These are phyloP conservation scores for Heliangelus exortis DNA, from an alignment of 2,797 vertebrate species.

Conservation along the genomic window DNA sequence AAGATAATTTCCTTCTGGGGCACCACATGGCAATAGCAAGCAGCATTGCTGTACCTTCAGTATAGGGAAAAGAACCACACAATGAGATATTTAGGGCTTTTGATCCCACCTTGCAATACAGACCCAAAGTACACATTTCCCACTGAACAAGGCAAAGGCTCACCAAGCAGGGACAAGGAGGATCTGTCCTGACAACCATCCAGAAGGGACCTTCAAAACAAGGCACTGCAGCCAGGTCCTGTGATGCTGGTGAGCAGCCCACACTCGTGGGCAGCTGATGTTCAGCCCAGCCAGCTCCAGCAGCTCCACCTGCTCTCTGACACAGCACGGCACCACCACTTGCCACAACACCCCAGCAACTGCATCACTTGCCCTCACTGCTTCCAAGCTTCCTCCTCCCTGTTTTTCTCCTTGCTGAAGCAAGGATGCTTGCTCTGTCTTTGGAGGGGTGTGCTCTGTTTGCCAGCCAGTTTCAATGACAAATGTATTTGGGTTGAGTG, in stretches of 20 bases:
- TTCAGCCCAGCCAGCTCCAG: accelerated
- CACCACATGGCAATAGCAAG: not conserved
- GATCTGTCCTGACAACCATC: not conserved
- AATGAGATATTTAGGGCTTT: not conserved
- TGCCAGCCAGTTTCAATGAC: not conserved
- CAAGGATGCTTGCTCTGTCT: not conserved
- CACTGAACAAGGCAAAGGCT: not conserved
- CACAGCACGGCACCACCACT: accelerated
- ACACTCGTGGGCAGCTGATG: accelerated
- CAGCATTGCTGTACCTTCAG: not conserved
- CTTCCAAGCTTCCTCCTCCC: not conserved
- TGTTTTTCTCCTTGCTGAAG: not conserved
- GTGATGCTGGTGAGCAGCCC: accelerated
- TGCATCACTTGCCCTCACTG: not conserved
- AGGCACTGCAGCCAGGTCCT: not conserved
- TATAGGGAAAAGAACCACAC: not conserved
- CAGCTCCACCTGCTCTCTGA: accelerated
- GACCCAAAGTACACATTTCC: not conserved
- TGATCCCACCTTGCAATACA: not conserved
- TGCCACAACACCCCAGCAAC: not conserved
- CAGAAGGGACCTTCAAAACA: not conserved
- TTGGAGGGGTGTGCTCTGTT: not conserved
- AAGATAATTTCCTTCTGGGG: not conserved
- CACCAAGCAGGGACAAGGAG: not conserved
- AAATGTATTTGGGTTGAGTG: not conserved